These are phyloP conservation scores for Vicugna pacos DNA, from an alignment of 2,113 vertebrate genomes.

Conservation along the genomic window DNA sequence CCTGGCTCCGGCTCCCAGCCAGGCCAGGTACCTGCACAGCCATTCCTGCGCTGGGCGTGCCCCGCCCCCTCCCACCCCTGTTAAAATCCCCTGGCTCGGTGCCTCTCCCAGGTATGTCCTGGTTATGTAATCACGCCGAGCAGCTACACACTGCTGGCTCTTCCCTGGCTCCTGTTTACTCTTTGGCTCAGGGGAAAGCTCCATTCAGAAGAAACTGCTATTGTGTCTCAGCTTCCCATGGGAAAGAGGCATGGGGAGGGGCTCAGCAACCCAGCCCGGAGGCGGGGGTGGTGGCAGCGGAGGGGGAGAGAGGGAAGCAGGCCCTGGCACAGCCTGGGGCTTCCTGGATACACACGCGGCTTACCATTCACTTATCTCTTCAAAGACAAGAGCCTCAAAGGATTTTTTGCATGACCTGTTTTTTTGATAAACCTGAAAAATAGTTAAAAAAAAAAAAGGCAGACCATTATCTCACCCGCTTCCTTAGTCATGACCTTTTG, in stretches of 20 bases:
- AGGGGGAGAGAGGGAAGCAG: background rate
- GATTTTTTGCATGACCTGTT: constrained; percentile 64
- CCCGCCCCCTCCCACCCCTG: background rate
- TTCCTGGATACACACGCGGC: constrained; percentile 37
- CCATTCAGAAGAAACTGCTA: constrained; percentile 89
- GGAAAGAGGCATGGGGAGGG: constrained; percentile 85
- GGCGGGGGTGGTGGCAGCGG: background rate
- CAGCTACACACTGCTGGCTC: constrained; percentile 80
- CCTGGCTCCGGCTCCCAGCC: background rate
- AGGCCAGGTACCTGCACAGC: background rate
- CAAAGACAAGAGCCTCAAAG: constrained; percentile 65
- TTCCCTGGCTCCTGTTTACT: constrained; percentile 85
- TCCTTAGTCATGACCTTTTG: background rate
- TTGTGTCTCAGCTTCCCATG: constrained; percentile 91
- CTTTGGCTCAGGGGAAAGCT: constrained; percentile 86
- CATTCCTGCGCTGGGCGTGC: background rate
- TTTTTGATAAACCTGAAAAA: constrained; percentile 64
- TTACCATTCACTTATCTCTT: constrained; percentile 73
- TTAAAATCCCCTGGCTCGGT: constrained; percentile 59
- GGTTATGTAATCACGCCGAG: constrained; percentile 84
- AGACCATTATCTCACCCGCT: background rate
- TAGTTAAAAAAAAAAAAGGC: constrained; percentile 19
- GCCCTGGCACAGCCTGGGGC: constrained; percentile 64
- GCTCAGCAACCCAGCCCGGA: background rate
- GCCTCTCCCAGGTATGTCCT: constrained; percentile 83